Conservation (phyloP, 2,888 invertebrate genomes). For the Atherix ibis region DNA sequence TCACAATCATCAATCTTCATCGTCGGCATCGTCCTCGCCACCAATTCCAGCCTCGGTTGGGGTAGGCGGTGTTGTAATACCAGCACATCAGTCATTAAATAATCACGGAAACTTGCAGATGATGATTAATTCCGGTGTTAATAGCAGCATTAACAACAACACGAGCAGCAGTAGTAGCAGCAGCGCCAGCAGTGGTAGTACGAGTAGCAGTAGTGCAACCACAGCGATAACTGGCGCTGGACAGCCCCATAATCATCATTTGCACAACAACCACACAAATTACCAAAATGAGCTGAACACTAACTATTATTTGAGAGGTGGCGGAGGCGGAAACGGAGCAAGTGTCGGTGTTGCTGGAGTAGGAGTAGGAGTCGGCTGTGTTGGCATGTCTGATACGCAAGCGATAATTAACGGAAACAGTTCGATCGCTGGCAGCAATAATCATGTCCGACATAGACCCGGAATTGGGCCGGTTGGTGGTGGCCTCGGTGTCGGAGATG, state of each 20-base stretch:
- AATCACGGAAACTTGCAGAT: constrained; percentile 9
- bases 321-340: constrained; percentile 4
- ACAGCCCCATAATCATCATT: constrained; percentile 12
- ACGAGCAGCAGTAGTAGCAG: constrained; percentile 3
- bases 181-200: constrained; percentile 2
- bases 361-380: constrained; percentile 8
- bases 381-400: constrained; percentile 8
- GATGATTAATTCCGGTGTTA: constrained; percentile 10
- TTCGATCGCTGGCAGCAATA: not conserved
- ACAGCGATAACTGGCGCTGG: constrained; percentile 3
- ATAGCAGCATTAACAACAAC: constrained; percentile 5
- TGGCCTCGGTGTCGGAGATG: constrained; percentile 11
- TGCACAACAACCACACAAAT: constrained; percentile 12
- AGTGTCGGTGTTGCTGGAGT: constrained; percentile 2
- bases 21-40: constrained; percentile 24
- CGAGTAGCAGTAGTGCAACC: constrained; percentile 1
- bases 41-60: constrained; percentile 17
- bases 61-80: constrained; percentile 5
- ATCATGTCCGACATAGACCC: constrained; percentile 4
- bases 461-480: constrained; percentile 10
- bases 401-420: constrained; percentile 8
- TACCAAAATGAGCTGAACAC: constrained; percentile 13
- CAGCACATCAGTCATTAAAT: constrained; percentile 5
- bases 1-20: constrained; percentile 16
- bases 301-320: constrained; percentile 12